Percentiles rank a stretch among this genome's conserved stretches.
Evolutionary conservation across 2,113 vertebrate genomes (phyloP).

Genomic region (Phalacrocorax carbo): DNA sequence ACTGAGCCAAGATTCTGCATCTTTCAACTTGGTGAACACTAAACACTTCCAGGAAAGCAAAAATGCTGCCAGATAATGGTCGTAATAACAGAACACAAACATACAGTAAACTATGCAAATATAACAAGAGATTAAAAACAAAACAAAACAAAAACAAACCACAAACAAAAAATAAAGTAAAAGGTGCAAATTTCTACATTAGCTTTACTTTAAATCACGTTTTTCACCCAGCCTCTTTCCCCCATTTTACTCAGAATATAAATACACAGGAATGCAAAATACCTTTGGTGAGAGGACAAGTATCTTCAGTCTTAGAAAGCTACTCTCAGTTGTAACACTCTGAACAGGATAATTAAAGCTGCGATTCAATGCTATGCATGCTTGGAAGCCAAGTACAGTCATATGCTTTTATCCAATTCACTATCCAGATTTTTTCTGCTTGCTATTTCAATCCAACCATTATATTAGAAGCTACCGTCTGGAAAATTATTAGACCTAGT

Average conservation of each 20-base stretch:
- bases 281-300: background rate
- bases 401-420: conserved; percentile 4
- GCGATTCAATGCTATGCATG: background rate
- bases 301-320: background rate
- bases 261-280: background rate
- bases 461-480: background rate
- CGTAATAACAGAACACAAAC: background rate
- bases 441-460: conserved; percentile 8
- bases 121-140: background rate
- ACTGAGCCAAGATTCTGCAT: background rate
- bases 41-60: background rate
- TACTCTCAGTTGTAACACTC: background rate
- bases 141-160: background rate
- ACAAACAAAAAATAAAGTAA: background rate
- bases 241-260: background rate
- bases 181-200: background rate
- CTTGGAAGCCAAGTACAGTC: background rate
- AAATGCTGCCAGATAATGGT: background rate
- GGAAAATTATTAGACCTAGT: conserved; percentile 2
- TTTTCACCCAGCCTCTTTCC: background rate
- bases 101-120: background rate
- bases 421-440: background rate
- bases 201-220: background rate
- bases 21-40: background rate
- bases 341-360: background rate